These are phyloP conservation scores for Triops longicaudatus DNA, from an alignment of 1,140 invertebrate genomes.

Conservation along the genomic window DNA sequence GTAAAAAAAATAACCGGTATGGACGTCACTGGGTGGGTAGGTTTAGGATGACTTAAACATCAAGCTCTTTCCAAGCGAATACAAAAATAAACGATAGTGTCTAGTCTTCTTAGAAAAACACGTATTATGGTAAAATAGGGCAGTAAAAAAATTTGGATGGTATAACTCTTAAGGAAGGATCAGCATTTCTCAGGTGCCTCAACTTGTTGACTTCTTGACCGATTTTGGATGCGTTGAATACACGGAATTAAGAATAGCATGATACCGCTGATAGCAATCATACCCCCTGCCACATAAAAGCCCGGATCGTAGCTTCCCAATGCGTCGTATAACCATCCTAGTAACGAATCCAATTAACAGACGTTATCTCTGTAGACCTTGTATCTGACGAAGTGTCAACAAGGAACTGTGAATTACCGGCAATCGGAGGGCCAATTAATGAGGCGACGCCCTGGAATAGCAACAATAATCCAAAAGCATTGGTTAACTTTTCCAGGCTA, in stretches of 20 bases:
- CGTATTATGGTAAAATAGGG: background rate
- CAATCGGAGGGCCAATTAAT: slow-evolving; percentile 76
- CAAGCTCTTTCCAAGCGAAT: slow-evolving; percentile 28
- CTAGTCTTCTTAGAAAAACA: slow-evolving; percentile 5
- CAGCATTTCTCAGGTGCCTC: slow-evolving; percentile 1
- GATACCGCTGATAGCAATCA: slow-evolving; percentile 75
- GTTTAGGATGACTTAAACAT: slow-evolving; percentile 37
- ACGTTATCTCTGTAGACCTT: too few species aligned
- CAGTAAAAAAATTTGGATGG: background rate
- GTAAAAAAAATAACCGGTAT: slow-evolving; percentile 26
- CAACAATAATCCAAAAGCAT: slow-evolving; percentile 82
- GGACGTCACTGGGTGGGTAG: slow-evolving; percentile 31
- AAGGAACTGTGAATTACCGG: slow-evolving; percentile 49
- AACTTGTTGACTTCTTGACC: slow-evolving; percentile 24
- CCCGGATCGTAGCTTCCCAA: slow-evolving; percentile 69
- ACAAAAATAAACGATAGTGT: slow-evolving; percentile 13
- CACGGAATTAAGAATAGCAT: slow-evolving; percentile 79
- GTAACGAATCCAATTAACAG: slow-evolving; percentile 32
- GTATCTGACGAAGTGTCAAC: background rate
- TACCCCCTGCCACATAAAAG: slow-evolving; percentile 69
- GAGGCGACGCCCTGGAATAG: slow-evolving; percentile 88
- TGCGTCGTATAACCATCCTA: slow-evolving; percentile 71
- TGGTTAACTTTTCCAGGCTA: slow-evolving; percentile 77
- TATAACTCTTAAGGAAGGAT: background rate
- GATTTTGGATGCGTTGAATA: slow-evolving; percentile 45